phyloP scores from a whole-genome alignment of 23 tunicate genomes.

The Phallusia fumigata region DNA sequence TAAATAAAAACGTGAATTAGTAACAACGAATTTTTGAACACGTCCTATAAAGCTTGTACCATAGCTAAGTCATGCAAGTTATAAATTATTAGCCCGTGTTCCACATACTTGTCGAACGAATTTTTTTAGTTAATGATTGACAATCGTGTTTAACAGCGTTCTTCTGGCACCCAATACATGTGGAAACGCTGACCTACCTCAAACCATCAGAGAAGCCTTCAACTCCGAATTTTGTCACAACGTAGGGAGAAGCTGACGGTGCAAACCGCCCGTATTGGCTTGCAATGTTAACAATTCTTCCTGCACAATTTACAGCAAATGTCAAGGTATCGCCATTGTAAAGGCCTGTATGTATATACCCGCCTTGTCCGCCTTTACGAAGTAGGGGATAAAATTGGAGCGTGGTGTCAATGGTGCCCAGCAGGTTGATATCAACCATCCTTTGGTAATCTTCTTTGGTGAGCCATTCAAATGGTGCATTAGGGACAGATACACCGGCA shows the following conservation, averaged over 20 bases:
- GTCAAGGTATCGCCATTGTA: neutral
- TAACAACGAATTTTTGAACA: too few species aligned
- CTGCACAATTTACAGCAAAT: neutral
- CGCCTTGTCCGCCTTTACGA: slow-evolving; percentile 25
- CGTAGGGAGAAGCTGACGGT: slow-evolving; percentile 15
- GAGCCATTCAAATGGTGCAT: slow-evolving; percentile 37
- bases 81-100: too few species aligned
- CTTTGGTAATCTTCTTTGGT: slow-evolving; percentile 36
- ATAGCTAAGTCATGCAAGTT: too few species aligned
- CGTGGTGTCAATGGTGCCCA: slow-evolving; percentile 34
- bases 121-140: too few species aligned
- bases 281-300: slow-evolving; percentile 44
- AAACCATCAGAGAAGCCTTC: slow-evolving; percentile 47
- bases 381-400: slow-evolving; percentile 31
- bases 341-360: neutral
- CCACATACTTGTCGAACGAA: too few species aligned
- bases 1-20: too few species aligned
- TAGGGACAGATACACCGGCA: slow-evolving; percentile 20
- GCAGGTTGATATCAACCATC: slow-evolving; percentile 34
- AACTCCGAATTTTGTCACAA: slow-evolving; percentile 33
- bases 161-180: too few species aligned
- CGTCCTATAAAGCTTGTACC: too few species aligned
- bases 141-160: too few species aligned
- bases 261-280: slow-evolving; percentile 32
- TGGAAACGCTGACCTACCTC: slow-evolving; percentile 10